Percentiles rank a stretch among this genome's conserved stretches.
phyloP scores from a whole-genome alignment of 2,113 vertebrate species.

The Nipponia nippon region DNA sequence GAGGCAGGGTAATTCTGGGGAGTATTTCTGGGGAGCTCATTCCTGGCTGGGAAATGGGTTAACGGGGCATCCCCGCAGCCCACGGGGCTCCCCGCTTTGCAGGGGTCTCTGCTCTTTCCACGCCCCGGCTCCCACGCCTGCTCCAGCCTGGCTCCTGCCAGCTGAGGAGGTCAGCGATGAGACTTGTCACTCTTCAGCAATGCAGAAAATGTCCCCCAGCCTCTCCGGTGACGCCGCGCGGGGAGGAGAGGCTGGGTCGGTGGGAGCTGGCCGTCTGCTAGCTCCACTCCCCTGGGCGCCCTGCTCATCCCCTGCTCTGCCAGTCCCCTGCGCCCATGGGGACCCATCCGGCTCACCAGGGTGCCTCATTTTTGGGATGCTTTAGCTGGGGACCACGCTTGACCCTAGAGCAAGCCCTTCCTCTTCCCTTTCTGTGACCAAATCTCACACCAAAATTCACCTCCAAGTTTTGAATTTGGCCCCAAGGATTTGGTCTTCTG shows the following conservation, averaged over 20 bases:
- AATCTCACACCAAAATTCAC: background rate
- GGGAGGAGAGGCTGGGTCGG: background rate
- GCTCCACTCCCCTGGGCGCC: background rate
- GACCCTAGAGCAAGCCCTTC: background rate
- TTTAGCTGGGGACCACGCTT: background rate
- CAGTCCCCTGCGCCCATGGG: background rate
- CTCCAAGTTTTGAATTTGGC: background rate
- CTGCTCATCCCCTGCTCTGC: background rate
- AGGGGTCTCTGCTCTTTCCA: background rate
- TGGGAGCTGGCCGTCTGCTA: background rate
- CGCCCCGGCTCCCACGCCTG: fast-evolving
- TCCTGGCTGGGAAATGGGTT: background rate
- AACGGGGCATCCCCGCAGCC: background rate
- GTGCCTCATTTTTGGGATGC: background rate
- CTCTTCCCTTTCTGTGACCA: background rate
- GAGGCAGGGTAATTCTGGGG: background rate
- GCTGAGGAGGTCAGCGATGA: background rate
- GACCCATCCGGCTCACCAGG: fast-evolving
- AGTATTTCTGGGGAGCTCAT: fast-evolving
- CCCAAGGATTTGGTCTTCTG: background rate
- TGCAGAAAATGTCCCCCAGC: background rate
- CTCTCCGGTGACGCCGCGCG: fast-evolving
- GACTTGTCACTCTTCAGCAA: slow-evolving; percentile 24
- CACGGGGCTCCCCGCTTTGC: background rate
- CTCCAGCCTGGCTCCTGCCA: background rate